Conservation (phyloP, 1,140 invertebrate species). For the Marisa cornuarietis region DNA sequence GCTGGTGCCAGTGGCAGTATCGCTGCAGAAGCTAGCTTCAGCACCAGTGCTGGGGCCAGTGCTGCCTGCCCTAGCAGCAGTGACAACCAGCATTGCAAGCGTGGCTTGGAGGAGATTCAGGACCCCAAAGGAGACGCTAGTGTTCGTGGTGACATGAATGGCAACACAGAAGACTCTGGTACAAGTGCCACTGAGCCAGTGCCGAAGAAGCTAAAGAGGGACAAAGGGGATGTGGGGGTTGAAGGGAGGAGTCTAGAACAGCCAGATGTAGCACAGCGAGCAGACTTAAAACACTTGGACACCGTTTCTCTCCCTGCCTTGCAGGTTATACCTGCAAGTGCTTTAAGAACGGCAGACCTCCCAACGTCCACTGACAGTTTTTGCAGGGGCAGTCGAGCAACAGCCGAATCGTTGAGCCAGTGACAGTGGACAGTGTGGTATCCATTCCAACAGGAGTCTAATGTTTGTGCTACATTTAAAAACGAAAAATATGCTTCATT, state of each 20-base stretch:
- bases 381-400: too few species aligned
- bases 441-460: neutral
- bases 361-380: too few species aligned
- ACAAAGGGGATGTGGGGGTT: neutral
- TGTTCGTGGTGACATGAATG: conserved; percentile 17
- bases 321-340: too few species aligned
- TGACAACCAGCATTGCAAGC: neutral
- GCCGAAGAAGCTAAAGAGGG: conserved; percentile 2
- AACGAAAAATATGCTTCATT: neutral
- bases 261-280: too few species aligned
- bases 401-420: neutral
- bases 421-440: conserved; percentile 10
- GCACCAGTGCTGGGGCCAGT: neutral
- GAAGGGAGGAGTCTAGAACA: too few species aligned
- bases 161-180: conserved; percentile 15
- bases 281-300: too few species aligned
- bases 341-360: too few species aligned
- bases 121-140: neutral
- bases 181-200: neutral
- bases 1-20: neutral
- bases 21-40: neutral
- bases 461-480: neutral
- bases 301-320: too few species aligned
- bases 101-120: neutral
- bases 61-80: neutral